Evolutionary conservation across 2,888 invertebrate genomes (phyloP).

Genomic region (Abrostola tripartita): DNA sequence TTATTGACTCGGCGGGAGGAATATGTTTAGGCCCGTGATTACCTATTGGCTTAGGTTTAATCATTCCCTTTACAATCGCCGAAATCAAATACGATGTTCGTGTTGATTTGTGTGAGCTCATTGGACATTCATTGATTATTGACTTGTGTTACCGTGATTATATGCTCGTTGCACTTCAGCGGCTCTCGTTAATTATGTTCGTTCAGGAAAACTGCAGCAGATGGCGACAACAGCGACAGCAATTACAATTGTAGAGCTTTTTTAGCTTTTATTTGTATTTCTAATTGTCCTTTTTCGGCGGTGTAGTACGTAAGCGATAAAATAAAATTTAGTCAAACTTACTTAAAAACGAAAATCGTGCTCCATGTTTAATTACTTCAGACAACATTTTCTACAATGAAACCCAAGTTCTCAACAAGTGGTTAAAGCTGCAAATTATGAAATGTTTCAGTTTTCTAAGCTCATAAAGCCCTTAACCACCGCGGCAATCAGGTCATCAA

Average conservation of each 20-base stretch:
- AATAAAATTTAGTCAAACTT: too few relatives aligned
- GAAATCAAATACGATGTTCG: constrained; percentile 40
- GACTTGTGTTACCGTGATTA: constrained; percentile 29
- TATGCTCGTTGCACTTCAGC: constrained; percentile 10
- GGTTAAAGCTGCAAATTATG: not conserved
- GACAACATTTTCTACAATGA: not conserved
- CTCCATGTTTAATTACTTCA: not conserved
- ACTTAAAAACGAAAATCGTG: constrained; percentile 2
- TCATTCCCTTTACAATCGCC: constrained; percentile 79
- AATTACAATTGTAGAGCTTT: not conserved
- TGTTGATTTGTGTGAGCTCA: constrained; percentile 45
- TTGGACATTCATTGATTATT: constrained; percentile 54
- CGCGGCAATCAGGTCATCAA: not conserved
- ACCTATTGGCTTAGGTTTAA: constrained; percentile 76
- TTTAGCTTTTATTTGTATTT: not conserved
- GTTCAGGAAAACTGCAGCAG: constrained; percentile 6
- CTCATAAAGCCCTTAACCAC: not conserved
- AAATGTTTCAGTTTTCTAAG: not conserved
- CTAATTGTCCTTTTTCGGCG: not conserved
- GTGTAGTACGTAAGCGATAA: not conserved
- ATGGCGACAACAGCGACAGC: not conserved
- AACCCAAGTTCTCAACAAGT: not conserved
- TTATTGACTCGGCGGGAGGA: constrained; percentile 70
- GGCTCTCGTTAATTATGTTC: constrained; percentile 15
- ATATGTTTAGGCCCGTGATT: constrained; percentile 77